These are phyloP conservation scores for Neodiprion fabricii DNA, from an alignment of 1,140 invertebrate genomes.

Conservation along the genomic window DNA sequence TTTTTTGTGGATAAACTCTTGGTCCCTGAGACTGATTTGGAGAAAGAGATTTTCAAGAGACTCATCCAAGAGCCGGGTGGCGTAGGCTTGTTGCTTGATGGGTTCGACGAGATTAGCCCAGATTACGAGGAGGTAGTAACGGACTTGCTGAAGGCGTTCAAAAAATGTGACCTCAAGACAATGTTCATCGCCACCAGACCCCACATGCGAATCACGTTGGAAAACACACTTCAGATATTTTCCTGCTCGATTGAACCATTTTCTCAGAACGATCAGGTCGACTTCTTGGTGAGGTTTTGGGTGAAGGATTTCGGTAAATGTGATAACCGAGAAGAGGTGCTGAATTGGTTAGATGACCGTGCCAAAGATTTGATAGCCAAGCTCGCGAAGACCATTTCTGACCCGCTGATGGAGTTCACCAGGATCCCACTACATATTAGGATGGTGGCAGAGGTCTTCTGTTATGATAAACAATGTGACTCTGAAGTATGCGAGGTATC, in stretches of 20 bases:
- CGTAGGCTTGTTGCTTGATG: conserved; percentile 19
- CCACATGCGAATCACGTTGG: conserved; percentile 3
- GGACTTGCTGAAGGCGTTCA: conserved; percentile 10
- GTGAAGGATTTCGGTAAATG: too few species aligned
- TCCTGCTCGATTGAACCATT: conserved; percentile 10
- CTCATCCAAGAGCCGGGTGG: background rate
- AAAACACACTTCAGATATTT: conserved; percentile 12
- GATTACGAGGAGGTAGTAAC: conserved; percentile 6
- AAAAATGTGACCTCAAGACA: conserved; percentile 11
- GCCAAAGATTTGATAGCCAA: too few species aligned
- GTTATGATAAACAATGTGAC: too few species aligned
- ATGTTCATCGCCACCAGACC: conserved; percentile 15
- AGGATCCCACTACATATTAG: too few species aligned
- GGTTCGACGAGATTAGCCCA: conserved; percentile 24
- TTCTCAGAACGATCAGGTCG: too few species aligned
- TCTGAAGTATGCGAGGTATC: too few species aligned
- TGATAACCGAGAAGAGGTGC: too few species aligned
- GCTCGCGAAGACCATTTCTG: too few species aligned
- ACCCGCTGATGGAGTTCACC: too few species aligned
- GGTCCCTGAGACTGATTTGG: background rate
- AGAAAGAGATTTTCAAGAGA: background rate
- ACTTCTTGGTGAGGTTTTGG: too few species aligned
- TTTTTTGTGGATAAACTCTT: background rate
- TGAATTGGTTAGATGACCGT: too few species aligned
- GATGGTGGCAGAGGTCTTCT: too few species aligned